phyloP scores from a whole-genome alignment of 2,113 vertebrate genomes.

The sheep (Ovis aries) region ARS-UI_Ramb_v3.0 NC_056054.1:15050501-15051000 shows the following conservation, averaged over 20 bases:
- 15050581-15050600: not conserved
- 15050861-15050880: not conserved
- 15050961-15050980: not conserved
- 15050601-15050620: not conserved
- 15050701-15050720: not conserved
- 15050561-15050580: not conserved
- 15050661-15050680: not conserved
- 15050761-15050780: not conserved
- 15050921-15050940: not conserved
- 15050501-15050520: not conserved
- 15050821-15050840: not conserved
- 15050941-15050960: not conserved
- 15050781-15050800: not conserved
- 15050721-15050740: not conserved
- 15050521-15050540: not conserved
- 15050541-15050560: not conserved
- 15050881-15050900: not conserved
- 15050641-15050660: not conserved
- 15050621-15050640: not conserved
- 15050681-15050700: not conserved
- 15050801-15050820: not conserved
- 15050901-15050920: not conserved
- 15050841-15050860: not conserved
- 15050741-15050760: not conserved
- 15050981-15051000: not conserved